Base-by-base conservation (phyloP, 1,140 invertebrate species). In the Drosophila lowei region DNA sequence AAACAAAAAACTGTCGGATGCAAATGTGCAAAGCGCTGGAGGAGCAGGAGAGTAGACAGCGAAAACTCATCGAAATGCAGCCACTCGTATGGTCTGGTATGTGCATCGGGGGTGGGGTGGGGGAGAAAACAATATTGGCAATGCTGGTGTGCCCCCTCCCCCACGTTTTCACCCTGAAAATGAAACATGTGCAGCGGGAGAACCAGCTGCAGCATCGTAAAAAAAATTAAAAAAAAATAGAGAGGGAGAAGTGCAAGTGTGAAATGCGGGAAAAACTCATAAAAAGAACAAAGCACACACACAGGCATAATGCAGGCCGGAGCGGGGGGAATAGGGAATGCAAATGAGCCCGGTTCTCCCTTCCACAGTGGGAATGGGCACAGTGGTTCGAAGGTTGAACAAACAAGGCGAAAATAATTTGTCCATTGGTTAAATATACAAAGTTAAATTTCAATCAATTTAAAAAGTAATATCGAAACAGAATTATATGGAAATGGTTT, bases 91-190 rank as follows among this genome's bases (percentile, higher is more conserved):
- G 42, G 28, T 8, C 7, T 30, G 9, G 2, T 9, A 11, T 11
- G 30, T n/a, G n/a, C n/a, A n/a, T n/a, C n/a, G n/a, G n/a, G 9
- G 25, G 2, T 28, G 28, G 8, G 25, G 4, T 3, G 28, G n/a
- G 6, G 65, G 55, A 30, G 47, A 78, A 75, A 62, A 75, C 55
- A 72, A 64, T 79, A 79, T 79, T 79, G 77, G 66, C 73, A 84
- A 85, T 66, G 68, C 56, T 50, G 25, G 6, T 41, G 15, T 21
- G 16, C 3, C 23, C 13, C 13, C 11, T 3, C 13, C 18, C 1
- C 18, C 18, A 18, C 18, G 18, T n/a, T 18, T 18, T 52, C 15
- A 8, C 50, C 23, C 8, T 18, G 63, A 68, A 67, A 68, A 67
- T 41, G 50, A 68, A 67, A 56, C 65, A 67, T 68, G 65, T 67